phyloP scores from a whole-genome alignment of 2,113 vertebrate genomes.

The Actenoides lindsayi region DNA sequence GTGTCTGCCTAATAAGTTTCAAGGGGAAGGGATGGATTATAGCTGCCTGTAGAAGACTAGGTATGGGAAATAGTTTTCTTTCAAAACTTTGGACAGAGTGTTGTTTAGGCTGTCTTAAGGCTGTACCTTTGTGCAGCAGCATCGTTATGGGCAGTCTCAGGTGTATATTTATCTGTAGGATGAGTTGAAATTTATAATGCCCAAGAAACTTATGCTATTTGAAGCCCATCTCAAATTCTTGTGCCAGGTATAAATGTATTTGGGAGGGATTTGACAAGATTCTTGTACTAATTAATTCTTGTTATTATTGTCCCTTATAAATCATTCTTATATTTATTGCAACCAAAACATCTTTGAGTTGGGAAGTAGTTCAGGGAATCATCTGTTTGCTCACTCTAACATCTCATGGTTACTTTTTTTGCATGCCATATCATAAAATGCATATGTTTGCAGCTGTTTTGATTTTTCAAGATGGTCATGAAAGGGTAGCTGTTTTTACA shows the following conservation, averaged over 20 bases:
- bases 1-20: background rate
- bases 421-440: background rate
- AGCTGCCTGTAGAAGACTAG: background rate
- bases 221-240: background rate
- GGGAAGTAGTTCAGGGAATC: background rate
- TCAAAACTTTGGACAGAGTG: background rate
- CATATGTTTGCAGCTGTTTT: background rate
- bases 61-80: background rate
- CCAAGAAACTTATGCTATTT: background rate
- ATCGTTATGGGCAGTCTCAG: background rate
- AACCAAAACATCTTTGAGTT: background rate
- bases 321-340: background rate
- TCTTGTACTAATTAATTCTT: background rate
- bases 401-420: background rate
- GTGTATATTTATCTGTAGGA: background rate
- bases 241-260: background rate
- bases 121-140: background rate
- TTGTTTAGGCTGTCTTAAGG: background rate
- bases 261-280: background rate
- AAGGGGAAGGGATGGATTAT: background rate
- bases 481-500: background rate
- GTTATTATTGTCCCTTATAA: background rate
- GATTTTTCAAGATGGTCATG: background rate
- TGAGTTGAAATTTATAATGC: background rate
- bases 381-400: background rate